phyloP scores from a whole-genome alignment of 2,888 invertebrate genomes.

The Exephanes ischioxanthus region DNA sequence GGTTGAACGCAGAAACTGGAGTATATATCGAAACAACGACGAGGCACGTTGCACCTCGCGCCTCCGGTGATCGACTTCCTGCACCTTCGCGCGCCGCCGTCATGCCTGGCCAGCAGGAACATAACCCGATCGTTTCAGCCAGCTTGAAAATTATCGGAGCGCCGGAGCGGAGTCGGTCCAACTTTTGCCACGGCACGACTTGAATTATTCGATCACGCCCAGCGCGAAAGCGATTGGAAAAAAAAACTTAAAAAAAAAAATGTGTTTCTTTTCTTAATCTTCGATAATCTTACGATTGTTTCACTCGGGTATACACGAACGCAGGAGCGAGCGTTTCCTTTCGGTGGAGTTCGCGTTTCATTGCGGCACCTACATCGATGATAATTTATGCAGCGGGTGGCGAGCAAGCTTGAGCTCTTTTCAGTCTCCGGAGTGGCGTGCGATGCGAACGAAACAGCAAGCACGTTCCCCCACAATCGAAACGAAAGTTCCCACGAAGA shows the following conservation, averaged over 20 bases:
- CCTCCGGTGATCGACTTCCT: constrained; percentile 54
- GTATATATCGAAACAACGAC: constrained; percentile 15
- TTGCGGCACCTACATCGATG: constrained; percentile 52
- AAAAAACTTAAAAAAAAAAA: constrained; percentile 36
- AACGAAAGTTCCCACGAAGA: constrained; percentile 59
- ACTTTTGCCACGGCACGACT: constrained; percentile 39
- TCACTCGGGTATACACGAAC: constrained; percentile 31
- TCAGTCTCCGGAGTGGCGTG: constrained; percentile 49
- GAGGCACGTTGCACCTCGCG: constrained; percentile 54
- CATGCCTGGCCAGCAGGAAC: neutral
- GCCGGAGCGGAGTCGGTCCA: constrained; percentile 1
- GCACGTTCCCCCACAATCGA: constrained; percentile 52
- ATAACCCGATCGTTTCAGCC: constrained; percentile 33
- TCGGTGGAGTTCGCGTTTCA: constrained; percentile 12
- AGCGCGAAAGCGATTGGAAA: constrained; percentile 41
- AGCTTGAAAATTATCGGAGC: constrained; percentile 52
- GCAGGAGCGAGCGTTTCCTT: constrained; percentile 13
- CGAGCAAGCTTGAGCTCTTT: constrained; percentile 22
- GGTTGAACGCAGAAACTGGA: constrained; percentile 31
- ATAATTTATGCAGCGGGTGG: constrained; percentile 62
- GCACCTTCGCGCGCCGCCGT: constrained; percentile 25
- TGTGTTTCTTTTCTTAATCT: neutral
- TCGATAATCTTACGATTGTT: constrained; percentile 51
- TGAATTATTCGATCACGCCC: constrained; percentile 64
- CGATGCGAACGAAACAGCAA: constrained; percentile 50